Evolutionary conservation across 2,888 invertebrate species (phyloP).

Genomic region (Glyphotaelius pellucidus): DNA sequence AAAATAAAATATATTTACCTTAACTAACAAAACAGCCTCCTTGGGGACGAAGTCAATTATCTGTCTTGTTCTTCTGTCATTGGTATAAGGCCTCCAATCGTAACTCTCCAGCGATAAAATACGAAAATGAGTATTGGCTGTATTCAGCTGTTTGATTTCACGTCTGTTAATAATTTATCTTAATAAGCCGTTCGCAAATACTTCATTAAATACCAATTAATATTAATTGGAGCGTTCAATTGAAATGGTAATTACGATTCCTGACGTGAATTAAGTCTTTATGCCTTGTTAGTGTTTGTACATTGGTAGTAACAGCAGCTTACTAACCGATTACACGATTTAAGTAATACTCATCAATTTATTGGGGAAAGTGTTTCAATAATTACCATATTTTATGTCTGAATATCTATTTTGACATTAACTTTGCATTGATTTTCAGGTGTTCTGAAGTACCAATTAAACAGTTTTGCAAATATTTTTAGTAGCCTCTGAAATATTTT

Average conservation of each 20-base stretch:
- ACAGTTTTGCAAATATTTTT: not conserved
- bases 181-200: not conserved
- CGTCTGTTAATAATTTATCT: not conserved
- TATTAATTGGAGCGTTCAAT: conserved; percentile 2
- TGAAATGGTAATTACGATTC: not conserved
- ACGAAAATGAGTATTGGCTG: not conserved
- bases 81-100: not conserved
- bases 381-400: not conserved
- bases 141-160: not conserved
- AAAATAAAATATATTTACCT: not conserved
- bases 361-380: not conserved
- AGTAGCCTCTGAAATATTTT: not conserved
- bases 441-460: not conserved
- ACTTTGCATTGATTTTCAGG: not conserved
- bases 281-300: not conserved
- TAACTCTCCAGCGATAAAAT: not conserved
- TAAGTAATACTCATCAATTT: not conserved
- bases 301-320: not conserved
- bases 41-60: not conserved
- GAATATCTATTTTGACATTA: not conserved
- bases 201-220: not conserved
- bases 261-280: not conserved
- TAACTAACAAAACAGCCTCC: not conserved
- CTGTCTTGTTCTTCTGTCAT: not conserved
- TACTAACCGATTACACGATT: not conserved